Conservation (phyloP, 2,113 vertebrate species). For the Tapirus terrestris region DNA sequence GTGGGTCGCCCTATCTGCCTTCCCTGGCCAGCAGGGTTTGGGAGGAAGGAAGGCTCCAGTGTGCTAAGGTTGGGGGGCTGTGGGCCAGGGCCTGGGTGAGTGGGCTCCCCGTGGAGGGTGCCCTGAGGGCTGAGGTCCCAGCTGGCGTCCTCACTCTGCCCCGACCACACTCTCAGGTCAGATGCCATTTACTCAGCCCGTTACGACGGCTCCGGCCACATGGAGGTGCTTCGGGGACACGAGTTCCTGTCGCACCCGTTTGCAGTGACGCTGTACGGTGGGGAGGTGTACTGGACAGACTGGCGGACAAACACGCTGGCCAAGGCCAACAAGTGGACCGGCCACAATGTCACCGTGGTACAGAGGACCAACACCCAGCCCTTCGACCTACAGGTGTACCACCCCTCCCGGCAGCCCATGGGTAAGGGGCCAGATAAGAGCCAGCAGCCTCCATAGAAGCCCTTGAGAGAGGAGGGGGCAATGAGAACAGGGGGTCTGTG, state of each 20-base stretch:
- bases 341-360: constrained; percentile 96
- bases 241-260: constrained; percentile 98
- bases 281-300: constrained; percentile 99
- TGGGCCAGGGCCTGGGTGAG: neutral
- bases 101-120: neutral
- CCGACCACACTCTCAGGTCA: constrained; percentile 86
- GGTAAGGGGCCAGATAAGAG: constrained; percentile 85
- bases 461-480: fast-evolving
- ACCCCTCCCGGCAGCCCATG: constrained; percentile 96
- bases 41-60: neutral
- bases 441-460: neutral
- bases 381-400: constrained; percentile 98
- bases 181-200: constrained; percentile 97
- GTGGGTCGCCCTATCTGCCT: neutral
- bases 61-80: neutral
- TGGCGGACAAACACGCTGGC: constrained; percentile 98
- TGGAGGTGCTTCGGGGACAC: constrained; percentile 97
- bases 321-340: constrained; percentile 99
- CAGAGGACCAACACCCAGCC: constrained; percentile 98
- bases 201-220: constrained; percentile 96
- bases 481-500: fast-evolving
- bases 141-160: neutral
- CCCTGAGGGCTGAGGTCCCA: neutral
- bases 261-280: constrained; percentile 96
- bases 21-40: neutral